A percentile compares a stretch with the other conserved stretches of the same genome.
phyloP scores from a whole-genome alignment of 2,888 invertebrate genomes.

The Epinotia nisella region DNA sequence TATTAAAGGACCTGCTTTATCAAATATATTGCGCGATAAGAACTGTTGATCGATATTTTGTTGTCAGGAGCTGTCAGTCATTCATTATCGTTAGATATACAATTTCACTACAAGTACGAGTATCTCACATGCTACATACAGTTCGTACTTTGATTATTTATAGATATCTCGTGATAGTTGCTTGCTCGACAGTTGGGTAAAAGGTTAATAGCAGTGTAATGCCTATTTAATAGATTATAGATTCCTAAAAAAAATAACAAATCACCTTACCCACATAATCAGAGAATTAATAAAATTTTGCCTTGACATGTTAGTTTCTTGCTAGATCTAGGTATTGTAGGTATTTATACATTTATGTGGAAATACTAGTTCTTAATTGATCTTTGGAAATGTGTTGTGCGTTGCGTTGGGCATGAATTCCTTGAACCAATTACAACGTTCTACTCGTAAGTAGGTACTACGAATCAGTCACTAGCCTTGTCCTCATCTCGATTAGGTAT shows the following conservation, averaged over 20 bases:
- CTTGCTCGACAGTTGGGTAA: background rate
- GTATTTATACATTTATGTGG: background rate
- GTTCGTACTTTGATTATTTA: background rate
- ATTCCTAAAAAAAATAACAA: background rate
- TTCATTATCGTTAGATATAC: background rate
- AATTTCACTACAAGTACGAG: background rate
- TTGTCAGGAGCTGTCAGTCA: slow-evolving; percentile 26
- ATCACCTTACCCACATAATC: background rate
- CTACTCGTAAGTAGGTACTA: background rate
- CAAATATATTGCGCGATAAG: slow-evolving; percentile 29
- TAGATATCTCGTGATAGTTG: background rate
- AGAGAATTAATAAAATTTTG: background rate
- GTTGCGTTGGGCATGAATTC: slow-evolving; percentile 4
- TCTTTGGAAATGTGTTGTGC: slow-evolving; percentile 1
- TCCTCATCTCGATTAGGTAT: background rate
- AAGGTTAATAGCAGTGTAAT: no score
- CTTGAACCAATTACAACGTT: slow-evolving; percentile 6
- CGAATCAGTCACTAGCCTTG: slow-evolving; percentile 6
- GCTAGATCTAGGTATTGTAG: slow-evolving; percentile 2
- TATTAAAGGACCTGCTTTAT: slow-evolving; percentile 16
- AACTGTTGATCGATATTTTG: slow-evolving; percentile 21
- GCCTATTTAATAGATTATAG: no score
- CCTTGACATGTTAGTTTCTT: slow-evolving; percentile 8
- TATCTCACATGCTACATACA: background rate
- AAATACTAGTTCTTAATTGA: background rate